Conservation (phyloP, 2,113 vertebrate species). For the Xenopus borealis region DNA sequence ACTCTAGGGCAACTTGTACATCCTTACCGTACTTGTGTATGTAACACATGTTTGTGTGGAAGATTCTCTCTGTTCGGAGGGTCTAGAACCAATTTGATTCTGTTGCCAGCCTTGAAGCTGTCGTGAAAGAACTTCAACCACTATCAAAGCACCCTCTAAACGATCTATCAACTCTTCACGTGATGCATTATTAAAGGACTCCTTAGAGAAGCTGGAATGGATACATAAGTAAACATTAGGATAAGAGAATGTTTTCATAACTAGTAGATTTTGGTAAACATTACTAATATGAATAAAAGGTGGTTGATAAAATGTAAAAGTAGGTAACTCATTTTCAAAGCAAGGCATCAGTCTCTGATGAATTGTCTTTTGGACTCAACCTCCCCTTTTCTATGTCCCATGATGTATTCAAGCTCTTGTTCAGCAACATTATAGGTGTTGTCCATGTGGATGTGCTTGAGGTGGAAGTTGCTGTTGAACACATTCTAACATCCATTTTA, state of each 20-base stretch:
- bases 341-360: slow-evolving; percentile 55
- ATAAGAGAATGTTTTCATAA: too few species aligned
- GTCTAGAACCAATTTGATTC: slow-evolving; percentile 39
- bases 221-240: not conserved
- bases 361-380: slow-evolving; percentile 47
- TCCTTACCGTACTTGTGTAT: slow-evolving; percentile 67
- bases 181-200: slow-evolving; percentile 66
- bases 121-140: slow-evolving; percentile 82
- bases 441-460: slow-evolving; percentile 48
- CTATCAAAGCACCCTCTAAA: slow-evolving; percentile 76
- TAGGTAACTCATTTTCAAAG: slow-evolving; percentile 61
- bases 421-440: slow-evolving; percentile 52
- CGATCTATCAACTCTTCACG: slow-evolving; percentile 78
- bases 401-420: slow-evolving; percentile 53
- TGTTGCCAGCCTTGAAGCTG: slow-evolving; percentile 68
- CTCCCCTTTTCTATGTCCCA: not conserved
- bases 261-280: not conserved
- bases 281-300: not conserved
- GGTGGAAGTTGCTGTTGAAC: slow-evolving; percentile 10
- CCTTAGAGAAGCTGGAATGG: slow-evolving; percentile 65
- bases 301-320: not conserved
- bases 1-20: too few species aligned
- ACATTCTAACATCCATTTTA: not conserved
- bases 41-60: slow-evolving; percentile 76
- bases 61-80: slow-evolving; percentile 65